Conservation (phyloP, 1,140 invertebrate species). For the Venturia canescens region DNA sequence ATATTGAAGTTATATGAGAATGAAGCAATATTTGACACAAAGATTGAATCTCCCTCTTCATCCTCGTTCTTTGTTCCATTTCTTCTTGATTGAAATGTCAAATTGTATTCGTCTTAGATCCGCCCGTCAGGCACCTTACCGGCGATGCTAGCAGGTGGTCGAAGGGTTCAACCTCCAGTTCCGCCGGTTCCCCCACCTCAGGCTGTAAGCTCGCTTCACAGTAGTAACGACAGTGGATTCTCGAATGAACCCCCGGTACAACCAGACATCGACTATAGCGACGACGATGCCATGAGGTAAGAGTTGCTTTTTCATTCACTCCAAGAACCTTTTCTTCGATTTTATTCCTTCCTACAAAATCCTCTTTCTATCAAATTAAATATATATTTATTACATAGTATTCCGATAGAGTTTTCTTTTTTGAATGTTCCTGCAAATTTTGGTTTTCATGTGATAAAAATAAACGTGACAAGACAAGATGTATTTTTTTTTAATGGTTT, state of each 20-base stretch:
- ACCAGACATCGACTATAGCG: slow-evolving; percentile 92
- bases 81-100: background rate
- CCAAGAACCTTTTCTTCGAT: slow-evolving; percentile 52
- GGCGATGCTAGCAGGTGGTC: slow-evolving; percentile 70
- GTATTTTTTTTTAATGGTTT: background rate
- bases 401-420: background rate
- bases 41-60: background rate
- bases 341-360: slow-evolving; percentile 5
- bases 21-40: too few relatives aligned
- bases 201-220: slow-evolving; percentile 86
- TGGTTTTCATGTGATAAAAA: background rate
- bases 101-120: slow-evolving; percentile 57
- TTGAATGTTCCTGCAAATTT: background rate
- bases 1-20: too few relatives aligned
- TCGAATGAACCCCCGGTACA: slow-evolving; percentile 92
- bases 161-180: slow-evolving; percentile 73
- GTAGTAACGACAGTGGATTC: slow-evolving; percentile 94
- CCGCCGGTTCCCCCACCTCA: slow-evolving; percentile 77
- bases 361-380: background rate
- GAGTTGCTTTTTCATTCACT: slow-evolving; percentile 66
- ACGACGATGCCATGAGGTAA: slow-evolving; percentile 90
- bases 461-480: background rate
- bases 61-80: background rate
- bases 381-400: background rate
- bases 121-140: slow-evolving; percentile 75